Base-by-base conservation (phyloP, 1,140 invertebrate genomes). In the Grapholita molesta region DNA sequence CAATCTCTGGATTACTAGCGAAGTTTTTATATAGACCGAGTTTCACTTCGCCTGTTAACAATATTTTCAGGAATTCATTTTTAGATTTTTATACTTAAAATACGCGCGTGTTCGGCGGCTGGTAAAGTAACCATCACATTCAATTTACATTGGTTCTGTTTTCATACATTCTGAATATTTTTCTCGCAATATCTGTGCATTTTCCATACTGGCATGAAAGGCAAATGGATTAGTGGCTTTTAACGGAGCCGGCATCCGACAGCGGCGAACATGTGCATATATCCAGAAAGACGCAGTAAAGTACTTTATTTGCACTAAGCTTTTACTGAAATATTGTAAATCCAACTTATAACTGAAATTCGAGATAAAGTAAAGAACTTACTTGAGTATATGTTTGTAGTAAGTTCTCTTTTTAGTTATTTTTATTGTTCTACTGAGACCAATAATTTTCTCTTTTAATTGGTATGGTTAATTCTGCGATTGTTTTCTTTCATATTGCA, bases 211-310 rank as follows among this genome's bases (percentile, higher is more conserved):
- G 69, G 67, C 33, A 64, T 75, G 70, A 76, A 79, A 76, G 72
- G 77, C 73, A 79, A 79, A 79, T 79, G 77, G 77, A 79, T 79
- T 79, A 79, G 77, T 70, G 77, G 77, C 71, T 79, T 75, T 78
- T 73, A 79, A 69, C 77, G 15, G 70, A 70, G 32, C 68, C 52
- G 55, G 71, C 42, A 24, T 33, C 38, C 25, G 24, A 25, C 53
- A 24, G 53, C 53, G 12, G 53, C 24, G 23, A 57, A 57, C 53
- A 57, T 57, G 25, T 25, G 23, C 23, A 25, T 25, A 57, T 25
- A 57, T 57, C 53, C 24, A 30, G 53, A 12, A 57, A 57, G 53
- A 57, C 53, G 25, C 53, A 57, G 25, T 24, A 57, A 57, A 57
- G 53, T 57, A 25, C 23, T 57, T 25, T 57, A 57, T 57, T 57